Conservation (phyloP, 2,888 invertebrate species). For the Nomada ruficornis region DNA sequence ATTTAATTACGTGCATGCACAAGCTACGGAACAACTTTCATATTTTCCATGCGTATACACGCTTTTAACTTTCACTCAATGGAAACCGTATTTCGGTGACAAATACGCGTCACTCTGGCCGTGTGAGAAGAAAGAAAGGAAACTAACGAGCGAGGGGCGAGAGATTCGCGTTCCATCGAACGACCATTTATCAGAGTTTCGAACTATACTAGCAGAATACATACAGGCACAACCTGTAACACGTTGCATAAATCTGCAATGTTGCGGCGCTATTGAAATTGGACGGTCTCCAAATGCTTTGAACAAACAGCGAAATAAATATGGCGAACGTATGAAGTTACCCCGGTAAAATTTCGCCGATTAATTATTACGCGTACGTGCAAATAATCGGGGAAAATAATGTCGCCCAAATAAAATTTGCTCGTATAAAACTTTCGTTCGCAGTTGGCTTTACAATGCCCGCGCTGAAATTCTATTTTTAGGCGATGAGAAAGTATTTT, state of each 20-base stretch:
- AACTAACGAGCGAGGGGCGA: background rate
- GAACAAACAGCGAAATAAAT: slow-evolving; percentile 46
- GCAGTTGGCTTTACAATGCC: background rate
- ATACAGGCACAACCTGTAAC: slow-evolving; percentile 27
- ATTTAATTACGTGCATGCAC: background rate
- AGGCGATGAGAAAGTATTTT: too few relatives aligned
- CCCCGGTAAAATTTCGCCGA: slow-evolving; percentile 19
- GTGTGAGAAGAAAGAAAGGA: background rate
- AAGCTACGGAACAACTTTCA: background rate
- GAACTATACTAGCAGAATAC: slow-evolving; percentile 33
- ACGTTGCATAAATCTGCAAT: slow-evolving; percentile 47
- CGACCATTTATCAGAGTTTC: slow-evolving; percentile 50
- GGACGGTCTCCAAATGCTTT: slow-evolving; percentile 37
- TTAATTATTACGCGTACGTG: slow-evolving; percentile 22
- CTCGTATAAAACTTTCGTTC: background rate
- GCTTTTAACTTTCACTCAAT: background rate
- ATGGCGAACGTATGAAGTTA: slow-evolving; percentile 10
- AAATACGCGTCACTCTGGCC: slow-evolving; percentile 26
- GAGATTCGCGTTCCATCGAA: slow-evolving; percentile 29
- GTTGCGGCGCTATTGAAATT: slow-evolving; percentile 31
- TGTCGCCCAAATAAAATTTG: background rate
- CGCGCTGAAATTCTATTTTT: too few relatives aligned
- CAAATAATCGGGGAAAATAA: slow-evolving; percentile 3
- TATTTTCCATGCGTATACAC: background rate
- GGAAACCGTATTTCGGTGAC: background rate